phyloP scores from a whole-genome alignment of 2,797 vertebrate genomes.

The Myotis planiceps region DNA sequence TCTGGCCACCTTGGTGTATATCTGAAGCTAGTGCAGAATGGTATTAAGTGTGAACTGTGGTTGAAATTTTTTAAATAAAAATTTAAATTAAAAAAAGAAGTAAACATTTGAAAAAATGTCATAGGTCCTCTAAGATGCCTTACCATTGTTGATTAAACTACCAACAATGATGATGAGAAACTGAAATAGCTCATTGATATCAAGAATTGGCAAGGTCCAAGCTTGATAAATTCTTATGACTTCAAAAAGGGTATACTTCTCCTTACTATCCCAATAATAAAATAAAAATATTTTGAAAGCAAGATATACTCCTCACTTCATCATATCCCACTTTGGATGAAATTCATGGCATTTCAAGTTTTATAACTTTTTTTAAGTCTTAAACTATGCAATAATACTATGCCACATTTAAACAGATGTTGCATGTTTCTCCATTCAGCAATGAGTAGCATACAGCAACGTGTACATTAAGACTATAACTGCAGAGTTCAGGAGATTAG shows the following conservation, averaged over 20 bases:
- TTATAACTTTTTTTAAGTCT: conserved; percentile 15
- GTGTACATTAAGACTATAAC: background rate
- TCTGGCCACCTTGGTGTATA: background rate
- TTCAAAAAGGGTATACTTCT: background rate
- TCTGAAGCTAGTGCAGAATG: background rate
- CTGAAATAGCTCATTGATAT: background rate
- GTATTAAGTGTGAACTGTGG: background rate
- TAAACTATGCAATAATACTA: background rate
- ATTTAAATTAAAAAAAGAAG: background rate
- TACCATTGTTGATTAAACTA: background rate
- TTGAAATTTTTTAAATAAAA: background rate
- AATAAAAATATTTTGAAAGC: background rate
- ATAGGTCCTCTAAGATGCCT: background rate
- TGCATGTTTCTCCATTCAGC: background rate
- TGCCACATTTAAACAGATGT: background rate
- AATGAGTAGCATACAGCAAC: background rate
- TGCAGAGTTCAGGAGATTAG: background rate
- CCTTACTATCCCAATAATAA: background rate
- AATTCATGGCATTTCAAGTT: background rate
- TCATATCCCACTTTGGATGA: background rate
- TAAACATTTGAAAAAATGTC: background rate
- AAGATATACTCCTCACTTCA: background rate
- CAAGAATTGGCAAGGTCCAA: background rate
- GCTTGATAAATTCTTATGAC: background rate
- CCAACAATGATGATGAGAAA: background rate